These are phyloP conservation scores for Amaurobius ferox DNA, from an alignment of 2,888 invertebrate genomes.

Conservation along the genomic window DNA sequence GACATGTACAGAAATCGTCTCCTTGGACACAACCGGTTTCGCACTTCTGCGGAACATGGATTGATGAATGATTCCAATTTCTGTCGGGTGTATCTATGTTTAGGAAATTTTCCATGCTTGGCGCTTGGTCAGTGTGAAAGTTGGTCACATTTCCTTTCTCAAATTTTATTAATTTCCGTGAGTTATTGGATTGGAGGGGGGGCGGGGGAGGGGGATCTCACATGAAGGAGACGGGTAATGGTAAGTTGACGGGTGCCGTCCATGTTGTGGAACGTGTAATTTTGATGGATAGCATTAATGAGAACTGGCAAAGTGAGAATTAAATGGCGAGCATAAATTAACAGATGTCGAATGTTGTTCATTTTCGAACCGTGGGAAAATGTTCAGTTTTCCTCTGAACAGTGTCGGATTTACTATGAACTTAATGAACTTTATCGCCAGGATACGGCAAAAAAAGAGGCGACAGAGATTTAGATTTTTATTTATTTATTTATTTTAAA, in stretches of 20 bases:
- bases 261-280: background rate
- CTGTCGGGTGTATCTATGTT: background rate
- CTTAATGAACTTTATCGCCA: too few relatives aligned
- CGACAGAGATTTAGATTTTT: too few relatives aligned
- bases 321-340: background rate
- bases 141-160: background rate
- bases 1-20: background rate
- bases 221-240: too few relatives aligned
- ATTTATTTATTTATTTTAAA: too few relatives aligned
- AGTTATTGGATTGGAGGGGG: background rate
- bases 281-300: background rate
- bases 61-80: background rate
- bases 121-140: background rate
- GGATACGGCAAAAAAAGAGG: too few relatives aligned
- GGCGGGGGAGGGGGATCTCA: background rate
- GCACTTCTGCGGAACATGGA: background rate
- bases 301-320: background rate
- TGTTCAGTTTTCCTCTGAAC: too few relatives aligned
- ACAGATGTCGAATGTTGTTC: too few relatives aligned
- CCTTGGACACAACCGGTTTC: constrained; percentile 12
- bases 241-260: background rate
- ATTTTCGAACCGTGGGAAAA: too few relatives aligned
- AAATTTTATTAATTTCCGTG: background rate
- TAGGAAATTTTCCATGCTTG: background rate
- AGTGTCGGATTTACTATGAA: too few relatives aligned